A percentile compares a stretch with the other conserved stretches of the same genome.
phyloP scores from a whole-genome alignment of 23 tunicate genomes.

The Styela clava region DNA sequence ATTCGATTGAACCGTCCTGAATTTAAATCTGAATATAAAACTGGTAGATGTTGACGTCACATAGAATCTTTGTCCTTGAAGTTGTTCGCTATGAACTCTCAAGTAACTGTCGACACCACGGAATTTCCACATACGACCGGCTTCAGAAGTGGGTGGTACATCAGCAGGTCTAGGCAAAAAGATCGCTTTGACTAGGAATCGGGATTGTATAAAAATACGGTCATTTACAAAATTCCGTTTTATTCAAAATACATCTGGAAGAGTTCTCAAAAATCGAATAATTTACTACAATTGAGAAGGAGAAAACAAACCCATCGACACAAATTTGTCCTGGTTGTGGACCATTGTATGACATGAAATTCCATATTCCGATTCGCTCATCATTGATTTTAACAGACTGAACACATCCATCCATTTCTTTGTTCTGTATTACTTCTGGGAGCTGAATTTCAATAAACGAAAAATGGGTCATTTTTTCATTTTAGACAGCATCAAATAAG shows the following conservation, averaged over 20 bases:
- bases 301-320: neutral
- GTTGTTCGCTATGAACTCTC: conserved; percentile 17
- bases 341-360: conserved; percentile 48
- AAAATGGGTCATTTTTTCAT: no score
- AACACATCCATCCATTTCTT: conserved; percentile 16
- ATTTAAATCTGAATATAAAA: conserved; percentile 43
- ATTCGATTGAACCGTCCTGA: conserved; percentile 53
- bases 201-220: no score
- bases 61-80: neutral
- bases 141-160: neutral
- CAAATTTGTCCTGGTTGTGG: conserved; percentile 54
- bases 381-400: conserved; percentile 20
- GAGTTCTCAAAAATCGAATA: no score
- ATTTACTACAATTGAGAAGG: no score
- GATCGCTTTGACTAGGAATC: no score
- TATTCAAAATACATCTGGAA: no score
- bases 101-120: conserved; percentile 66
- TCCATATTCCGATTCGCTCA: conserved; percentile 61
- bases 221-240: neutral
- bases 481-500: no score
- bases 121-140: conserved; percentile 70
- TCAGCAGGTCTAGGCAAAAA: neutral
- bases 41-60: neutral
- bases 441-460: neutral
- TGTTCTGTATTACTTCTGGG: neutral